Base-by-base conservation (phyloP, 2,888 invertebrate species). In the Tridacna crocea region DNA sequence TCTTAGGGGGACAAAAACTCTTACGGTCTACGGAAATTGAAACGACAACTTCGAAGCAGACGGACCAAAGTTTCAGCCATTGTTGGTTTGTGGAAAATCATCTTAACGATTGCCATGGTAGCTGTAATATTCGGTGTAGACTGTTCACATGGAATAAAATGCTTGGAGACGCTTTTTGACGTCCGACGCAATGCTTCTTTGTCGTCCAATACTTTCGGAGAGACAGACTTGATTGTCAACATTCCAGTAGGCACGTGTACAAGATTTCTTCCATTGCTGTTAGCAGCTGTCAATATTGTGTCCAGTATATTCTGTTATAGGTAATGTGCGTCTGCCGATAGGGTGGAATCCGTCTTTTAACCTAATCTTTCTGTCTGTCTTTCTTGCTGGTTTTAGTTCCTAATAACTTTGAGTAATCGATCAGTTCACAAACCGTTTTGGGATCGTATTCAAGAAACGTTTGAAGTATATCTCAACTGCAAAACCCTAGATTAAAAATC, bases 81-180 rank as follows among this genome's bases (percentile, higher is more conserved):
- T 55, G 77, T 85, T 13, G 78, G 80, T 17, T 36, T 88, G 63
- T 89, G 89, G 89, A 90, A 90, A 61, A 88, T 90, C 22, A 66
- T 90, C 27, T 66, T 89, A 13, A 89, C 87, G 0, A 68, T 89
- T 11, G 81, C 82, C 8, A 86, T 87, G 63, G 84, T 88, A 13
- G 65, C 81, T 13, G 75, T 88, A 11, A 75, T 89, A 47, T 88
- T 85, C 58, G 85, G 87, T 12, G 75, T 80, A 0, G 81, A 84
- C 24, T 90, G 90, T 26, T 66, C 55, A 15, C 77, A 82, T 13
- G 88, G 88, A 27, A 8, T 77, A 11, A 63, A 13, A n/a, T 85
- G 85, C 46, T 24, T 85, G 1, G 48, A 82, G 36, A 82, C 82
- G 27, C n/a, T 85, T 22, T 85, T 73, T 70, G 80, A 82, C 75